Conservation (phyloP, 1,140 invertebrate species). For the Heterodera schachtii region DNA sequence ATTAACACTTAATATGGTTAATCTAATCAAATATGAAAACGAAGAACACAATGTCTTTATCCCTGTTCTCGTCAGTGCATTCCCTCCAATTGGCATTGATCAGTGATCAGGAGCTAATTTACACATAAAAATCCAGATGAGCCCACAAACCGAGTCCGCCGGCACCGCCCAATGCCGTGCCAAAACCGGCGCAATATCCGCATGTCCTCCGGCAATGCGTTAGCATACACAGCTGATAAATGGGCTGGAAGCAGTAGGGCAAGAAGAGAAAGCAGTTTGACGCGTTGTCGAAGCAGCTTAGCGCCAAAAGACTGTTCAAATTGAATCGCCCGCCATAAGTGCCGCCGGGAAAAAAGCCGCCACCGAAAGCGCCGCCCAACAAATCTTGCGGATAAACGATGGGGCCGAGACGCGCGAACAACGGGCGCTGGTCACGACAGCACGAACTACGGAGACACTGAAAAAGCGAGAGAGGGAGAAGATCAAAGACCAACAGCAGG, state of each 20-base stretch:
- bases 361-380: conserved; percentile 17
- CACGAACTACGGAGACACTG: conserved; percentile 27
- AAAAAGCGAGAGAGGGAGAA: conserved; percentile 3
- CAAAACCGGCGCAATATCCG: conserved; percentile 13
- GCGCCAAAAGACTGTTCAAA: not conserved
- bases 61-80: no score
- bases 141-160: conserved; percentile 10
- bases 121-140: no score
- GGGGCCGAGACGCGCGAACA: conserved; percentile 30
- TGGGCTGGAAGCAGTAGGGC: conserved; percentile 28
- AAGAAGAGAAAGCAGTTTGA: conserved; percentile 27
- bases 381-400: conserved; percentile 34
- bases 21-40: no score
- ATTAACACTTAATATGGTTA: not conserved
- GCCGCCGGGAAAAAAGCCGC: conserved; percentile 5
- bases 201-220: conserved; percentile 19
- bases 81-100: no score
- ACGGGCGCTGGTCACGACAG: conserved; percentile 38
- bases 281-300: conserved; percentile 30
- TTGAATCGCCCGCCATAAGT: not conserved
- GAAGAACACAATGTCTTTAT: no score
- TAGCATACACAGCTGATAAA: conserved; percentile 32
- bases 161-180: not conserved
- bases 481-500: no score
- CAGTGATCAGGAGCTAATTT: no score